Conservation (phyloP, 2,113 vertebrate species). For the Scopus umbretta region DNA sequence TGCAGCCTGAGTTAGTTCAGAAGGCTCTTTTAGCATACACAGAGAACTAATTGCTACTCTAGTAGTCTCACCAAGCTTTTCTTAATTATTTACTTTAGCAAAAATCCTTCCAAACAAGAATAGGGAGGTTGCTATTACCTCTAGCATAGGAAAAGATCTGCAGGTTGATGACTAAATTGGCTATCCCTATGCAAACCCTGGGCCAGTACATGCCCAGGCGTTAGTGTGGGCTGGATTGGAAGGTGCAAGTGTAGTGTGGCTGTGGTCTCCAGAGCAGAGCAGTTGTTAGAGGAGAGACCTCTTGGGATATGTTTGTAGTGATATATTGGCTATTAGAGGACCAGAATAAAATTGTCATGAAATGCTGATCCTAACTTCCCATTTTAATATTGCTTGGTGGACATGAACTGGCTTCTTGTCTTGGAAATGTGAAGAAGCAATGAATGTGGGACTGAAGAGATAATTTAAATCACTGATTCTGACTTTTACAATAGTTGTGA, state of each 20-base stretch:
- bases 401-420: neutral
- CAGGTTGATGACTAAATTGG: neutral
- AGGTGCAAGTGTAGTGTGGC: neutral
- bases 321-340: neutral
- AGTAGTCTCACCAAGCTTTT: neutral
- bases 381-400: neutral
- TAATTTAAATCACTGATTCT: neutral
- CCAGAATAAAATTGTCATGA: neutral
- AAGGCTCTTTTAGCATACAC: neutral
- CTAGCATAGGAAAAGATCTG: neutral
- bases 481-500: neutral
- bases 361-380: accelerated
- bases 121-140: neutral
- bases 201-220: neutral
- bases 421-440: neutral
- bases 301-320: neutral
- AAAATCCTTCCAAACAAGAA: neutral
- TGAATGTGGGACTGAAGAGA: neutral
- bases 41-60: neutral
- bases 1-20: neutral
- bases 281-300: neutral
- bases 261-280: neutral
- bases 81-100: neutral
- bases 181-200: neutral
- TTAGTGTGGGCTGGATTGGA: neutral